These are phyloP conservation scores for Triplophysa rosa DNA, from an alignment of 2,113 vertebrate species.

Conservation along the genomic window DNA sequence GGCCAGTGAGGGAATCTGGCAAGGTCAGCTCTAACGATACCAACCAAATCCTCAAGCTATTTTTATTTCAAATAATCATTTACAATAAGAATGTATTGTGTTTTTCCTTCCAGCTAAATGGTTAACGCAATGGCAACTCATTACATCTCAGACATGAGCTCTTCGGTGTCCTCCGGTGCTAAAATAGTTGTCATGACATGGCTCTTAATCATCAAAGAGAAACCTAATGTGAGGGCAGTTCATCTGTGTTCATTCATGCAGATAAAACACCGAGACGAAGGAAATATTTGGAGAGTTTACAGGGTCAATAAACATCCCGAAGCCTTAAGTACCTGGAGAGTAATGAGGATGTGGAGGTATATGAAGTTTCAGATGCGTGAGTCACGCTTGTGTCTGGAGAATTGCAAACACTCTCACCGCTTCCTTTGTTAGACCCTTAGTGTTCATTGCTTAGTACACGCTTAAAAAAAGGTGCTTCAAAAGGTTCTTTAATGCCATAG, in stretches of 20 bases:
- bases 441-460: too few species aligned
- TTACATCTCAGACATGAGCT: not conserved
- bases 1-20: too few species aligned
- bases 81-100: too few species aligned
- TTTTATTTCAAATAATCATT: too few species aligned
- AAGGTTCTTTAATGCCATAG: too few species aligned
- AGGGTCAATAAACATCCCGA: not conserved
- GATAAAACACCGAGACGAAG: not conserved
- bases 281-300: not conserved
- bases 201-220: not conserved
- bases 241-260: not conserved
- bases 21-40: too few species aligned
- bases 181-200: not conserved
- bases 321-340: constrained; percentile 21
- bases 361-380: not conserved
- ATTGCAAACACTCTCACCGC: not conserved
- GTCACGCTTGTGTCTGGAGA: not conserved
- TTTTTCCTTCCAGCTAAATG: not conserved
- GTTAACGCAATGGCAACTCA: not conserved
- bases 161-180: not conserved
- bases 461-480: too few species aligned
- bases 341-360: constrained; percentile 9
- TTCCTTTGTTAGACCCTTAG: not conserved
- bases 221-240: constrained; percentile 5
- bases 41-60: too few species aligned